Evolutionary conservation across 2,797 vertebrate species (phyloP), one percentile per base, ranked within the genome.

Genomic region (Pogoniulus pusillus): DNA sequence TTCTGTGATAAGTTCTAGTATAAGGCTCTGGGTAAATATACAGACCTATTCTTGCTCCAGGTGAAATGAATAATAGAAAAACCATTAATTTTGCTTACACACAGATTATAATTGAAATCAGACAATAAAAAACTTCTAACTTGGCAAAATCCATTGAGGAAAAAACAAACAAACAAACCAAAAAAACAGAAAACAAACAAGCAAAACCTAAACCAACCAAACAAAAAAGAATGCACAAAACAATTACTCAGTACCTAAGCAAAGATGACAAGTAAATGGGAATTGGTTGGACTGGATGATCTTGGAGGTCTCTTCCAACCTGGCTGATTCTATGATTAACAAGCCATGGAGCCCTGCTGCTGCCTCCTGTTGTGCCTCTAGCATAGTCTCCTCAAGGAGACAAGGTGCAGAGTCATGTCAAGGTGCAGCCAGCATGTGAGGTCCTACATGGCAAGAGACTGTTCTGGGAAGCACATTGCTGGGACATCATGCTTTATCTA

Each of bases 381-480:
- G 22, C 5, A 1, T 13, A 30, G 10, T 39, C 7, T 75, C 32
- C 55, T 73, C 5, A 24, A 30, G 39, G 26, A 16, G 5, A 65
- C 2, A 20, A 8, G 2, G 9, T 23, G 12, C 0, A 0, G 12
- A 29, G 27, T 22, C 5, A 4, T 7, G 16, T 2, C 2, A 0
- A 49, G 16, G 14, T 6, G 2, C 43, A 59, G 27, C 7, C 0
- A 0, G 16, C 7, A 5, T 1, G 6, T 0, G 0, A 45, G 32
- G 26, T 41, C 23, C 37, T 47, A 3, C 1, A 1, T 27, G 16
- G 20, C 41, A 55, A 41, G 41, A 35, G 6, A 24, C 8, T 0
- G 1, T 37, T 7, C 9, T 35, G 30, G 24, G 74, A 47, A 32
- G 12, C 13, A 4, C 8, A 0, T 8, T 15, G 19, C 13, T 45